Base-by-base conservation (phyloP, 2,888 invertebrate species). In the Gibbula magus region DNA sequence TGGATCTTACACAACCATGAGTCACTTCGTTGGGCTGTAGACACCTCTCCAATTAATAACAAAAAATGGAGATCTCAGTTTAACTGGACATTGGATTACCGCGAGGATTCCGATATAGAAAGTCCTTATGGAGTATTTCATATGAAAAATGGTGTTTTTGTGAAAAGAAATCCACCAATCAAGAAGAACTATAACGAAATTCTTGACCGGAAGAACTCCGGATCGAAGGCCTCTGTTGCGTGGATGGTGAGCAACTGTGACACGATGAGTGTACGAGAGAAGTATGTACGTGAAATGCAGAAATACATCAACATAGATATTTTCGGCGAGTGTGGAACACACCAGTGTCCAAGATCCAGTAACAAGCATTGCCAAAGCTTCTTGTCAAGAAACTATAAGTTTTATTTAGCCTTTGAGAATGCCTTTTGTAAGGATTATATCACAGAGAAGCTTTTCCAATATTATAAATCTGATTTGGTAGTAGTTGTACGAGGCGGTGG, bases 371-470 rank as follows among this genome's bases (percentile, higher is more conserved):
- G 75, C 1, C 22, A 25, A n/a, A 35, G 54, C 4, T n/a, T 32
- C 16, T 29, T 75, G 2, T 29, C 53, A n/a, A 76, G 8, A 39
- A 35, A 32, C 7, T 76, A 76, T 54, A 76, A 56, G 20, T 76
- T 76, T 32, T 76, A 54, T 54, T 54, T 76, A 35, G 53, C 76
- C 32, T 76, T 76, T 76, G 76, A 76, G 22, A 76, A 54, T 35
- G 56, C 54, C 32, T 54, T 54, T 32, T 76, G 76, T 54, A 29
- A 52, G 29, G 76, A 76, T 32, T 76, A 76, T 22, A 54, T 56
- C 18, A 32, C 76, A 13, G 76, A 76, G 35, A 76, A 76, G 39
- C 56, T 76, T 56, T 76, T 76, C 18, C 56, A 22, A 13, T 54
- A 52, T 8, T 76, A 32, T 35, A 16, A 29, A n/a, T 53, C 54